Base-by-base conservation (phyloP, 2,888 invertebrate species). In the Drosophila vallismaia region DNA sequence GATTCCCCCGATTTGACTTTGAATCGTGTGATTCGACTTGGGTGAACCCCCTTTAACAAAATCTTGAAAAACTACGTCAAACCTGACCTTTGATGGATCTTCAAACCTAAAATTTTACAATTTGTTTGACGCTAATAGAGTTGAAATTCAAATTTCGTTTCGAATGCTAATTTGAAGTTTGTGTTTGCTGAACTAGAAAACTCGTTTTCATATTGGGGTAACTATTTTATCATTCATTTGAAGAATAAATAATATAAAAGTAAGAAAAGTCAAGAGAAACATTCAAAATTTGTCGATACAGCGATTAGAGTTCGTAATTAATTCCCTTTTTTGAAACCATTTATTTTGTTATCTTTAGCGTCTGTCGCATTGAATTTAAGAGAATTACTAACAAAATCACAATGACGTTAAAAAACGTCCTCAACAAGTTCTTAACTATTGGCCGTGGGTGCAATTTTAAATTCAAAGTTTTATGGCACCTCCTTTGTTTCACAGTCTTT, bases 321-420 rank as follows among this genome's bases (percentile, higher is more conserved):
- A 49, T 59, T 38, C 33, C 8, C 63, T 52, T 38, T 26, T 1
- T 6, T 4, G 9, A 26, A 38, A 9, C 14, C 40, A 29, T 12
- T 19, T 29, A 19, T 24, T 29, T 38, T 33, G 28, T 64, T 64
- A 64, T 77, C 74, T 62, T 29, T 73, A 68, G 12, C 40, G 64
- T 14, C 40, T 71, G 77, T 71, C 67, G 51, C 57, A 55, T 50
- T 63, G 28, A 45, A 60, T 73, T 70, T 54, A 36, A 54, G 40
- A 53, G 64, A 53, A 40, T 63, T 26, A 26, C 64, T 38, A 69
- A 68, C 44, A 50, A 59, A 69, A 40, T 54, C 19, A 8, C n/a
- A 14, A 40, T 12, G 40, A 14, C 8, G 24, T 19, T 8, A 14
- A 4, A 48, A 48, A 3, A 12, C 46, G 46, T 54, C 33, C 48